Evolutionary conservation across 2,888 invertebrate species (phyloP).

Genomic region (Nephrotoma flavescens): DNA sequence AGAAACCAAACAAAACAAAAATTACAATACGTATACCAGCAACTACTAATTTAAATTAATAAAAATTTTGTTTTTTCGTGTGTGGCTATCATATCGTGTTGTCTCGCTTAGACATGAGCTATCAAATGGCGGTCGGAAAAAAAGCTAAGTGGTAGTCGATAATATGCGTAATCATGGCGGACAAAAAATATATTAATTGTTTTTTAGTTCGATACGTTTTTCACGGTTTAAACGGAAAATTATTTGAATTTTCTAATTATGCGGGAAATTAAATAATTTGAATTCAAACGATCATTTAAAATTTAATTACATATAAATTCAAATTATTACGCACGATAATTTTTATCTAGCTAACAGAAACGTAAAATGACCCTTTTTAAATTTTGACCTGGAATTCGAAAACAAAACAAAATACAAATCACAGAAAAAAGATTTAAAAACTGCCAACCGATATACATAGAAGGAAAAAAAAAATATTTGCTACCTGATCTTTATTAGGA

Average conservation of each 20-base stretch:
- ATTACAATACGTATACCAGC: not conserved
- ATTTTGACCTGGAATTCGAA: not conserved
- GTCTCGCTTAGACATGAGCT: not conserved
- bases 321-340: not conserved
- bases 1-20: not conserved
- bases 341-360: not conserved
- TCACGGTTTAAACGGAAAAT: not conserved
- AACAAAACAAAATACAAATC: not conserved
- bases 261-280: not conserved
- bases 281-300: not conserved
- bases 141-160: not conserved
- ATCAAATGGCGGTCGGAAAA: not conserved
- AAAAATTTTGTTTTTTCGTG: not conserved
- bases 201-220: not conserved
- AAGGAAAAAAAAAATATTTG: not conserved
- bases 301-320: not conserved
- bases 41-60: not conserved
- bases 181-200: not conserved
- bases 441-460: not conserved
- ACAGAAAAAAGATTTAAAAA: not conserved
- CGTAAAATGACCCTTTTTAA: not conserved
- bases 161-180: not conserved
- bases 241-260: not conserved
- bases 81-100: not conserved
- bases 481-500: not conserved